Conservation (phyloP, 2,888 invertebrate species). For the Parelbella ahira region DNA sequence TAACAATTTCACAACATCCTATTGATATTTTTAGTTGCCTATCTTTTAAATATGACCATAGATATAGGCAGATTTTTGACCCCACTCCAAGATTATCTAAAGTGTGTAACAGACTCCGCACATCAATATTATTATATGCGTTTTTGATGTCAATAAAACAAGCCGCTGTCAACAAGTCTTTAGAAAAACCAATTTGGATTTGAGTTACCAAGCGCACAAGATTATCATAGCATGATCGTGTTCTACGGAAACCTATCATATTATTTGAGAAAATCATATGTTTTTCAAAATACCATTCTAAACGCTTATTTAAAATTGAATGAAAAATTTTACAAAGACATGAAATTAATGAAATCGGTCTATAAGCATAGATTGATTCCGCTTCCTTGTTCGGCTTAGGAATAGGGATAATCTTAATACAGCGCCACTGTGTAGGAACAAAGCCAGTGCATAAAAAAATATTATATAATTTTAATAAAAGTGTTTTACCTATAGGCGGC, state of each 20-base stretch:
- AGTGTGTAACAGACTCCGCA: conserved; percentile 20
- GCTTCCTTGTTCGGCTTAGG: conserved; percentile 16
- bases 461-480: conserved; percentile 25
- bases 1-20: not conserved
- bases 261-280: conserved; percentile 17
- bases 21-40: conserved; percentile 26
- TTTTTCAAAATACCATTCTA: conserved; percentile 31
- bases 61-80: conserved; percentile 29
- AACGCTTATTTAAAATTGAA: conserved; percentile 26
- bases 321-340: conserved; percentile 33
- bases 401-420: conserved; percentile 18
- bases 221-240: conserved; percentile 27
- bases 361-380: conserved; percentile 1
- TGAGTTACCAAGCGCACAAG: conserved; percentile 15
- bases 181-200: conserved; percentile 30
- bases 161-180: conserved; percentile 25
- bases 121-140: conserved; percentile 36
- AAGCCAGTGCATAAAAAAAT: conserved; percentile 4
- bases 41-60: conserved; percentile 30
- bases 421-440: conserved; percentile 22
- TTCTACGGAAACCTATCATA: conserved; percentile 27
- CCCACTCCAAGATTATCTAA: conserved; percentile 31
- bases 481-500: conserved; percentile 17
- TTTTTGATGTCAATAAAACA: conserved; percentile 37
- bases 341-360: conserved; percentile 27